Base-by-base conservation (phyloP, 1,140 invertebrate species). In the Aphelinus atriplicis region DNA sequence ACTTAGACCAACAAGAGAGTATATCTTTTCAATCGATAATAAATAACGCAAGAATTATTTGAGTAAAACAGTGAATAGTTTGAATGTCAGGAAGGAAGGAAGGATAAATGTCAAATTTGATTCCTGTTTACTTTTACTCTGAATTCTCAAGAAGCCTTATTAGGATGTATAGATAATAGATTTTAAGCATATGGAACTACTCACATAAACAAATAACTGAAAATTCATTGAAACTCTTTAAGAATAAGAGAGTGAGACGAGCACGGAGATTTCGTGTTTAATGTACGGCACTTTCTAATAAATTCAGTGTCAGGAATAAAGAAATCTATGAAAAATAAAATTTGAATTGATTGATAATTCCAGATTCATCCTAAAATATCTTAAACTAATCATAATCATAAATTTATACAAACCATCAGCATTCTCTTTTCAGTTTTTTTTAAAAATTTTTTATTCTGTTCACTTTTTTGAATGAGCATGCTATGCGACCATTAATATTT, bases 111-210 rank as follows among this genome's bases (percentile, higher is more conserved):
- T 57, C 9, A 65, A 72, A 57, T 57, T 66, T 73, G 77, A 61
- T 70, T 80, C 58, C 76, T 77, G 2, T n/a, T 65, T 58, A 57
- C 64, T 70, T 75, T 56, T 58, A 58, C 47, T 61, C 5, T 46
- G 47, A 65, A 26, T 66, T 81, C 45, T 71, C 63, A 48, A 78
- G 43, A 7, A 75, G 69, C 70, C 62, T 73, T 75, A 75, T 60
- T 73, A 75, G 55, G 56, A 50, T 79, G 26, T 75, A 64, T 45
- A 46, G 78, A 84, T 84, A 81, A 82, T 87, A 84, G 79, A 82
- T 83, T 73, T 82, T 86, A 86, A 85, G 80, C 79, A 81, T 72
- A 80, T 82, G 80, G 81, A 76, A 76, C 72, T 78, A 79, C 73
- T 73, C 64, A 78, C 71, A 64, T 81, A 81, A 71, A 76, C 79